Evolutionary conservation across 2,113 vertebrate species (phyloP), one percentile per base, ranked within the genome.

Genomic region (Sitta europaea): DNA sequence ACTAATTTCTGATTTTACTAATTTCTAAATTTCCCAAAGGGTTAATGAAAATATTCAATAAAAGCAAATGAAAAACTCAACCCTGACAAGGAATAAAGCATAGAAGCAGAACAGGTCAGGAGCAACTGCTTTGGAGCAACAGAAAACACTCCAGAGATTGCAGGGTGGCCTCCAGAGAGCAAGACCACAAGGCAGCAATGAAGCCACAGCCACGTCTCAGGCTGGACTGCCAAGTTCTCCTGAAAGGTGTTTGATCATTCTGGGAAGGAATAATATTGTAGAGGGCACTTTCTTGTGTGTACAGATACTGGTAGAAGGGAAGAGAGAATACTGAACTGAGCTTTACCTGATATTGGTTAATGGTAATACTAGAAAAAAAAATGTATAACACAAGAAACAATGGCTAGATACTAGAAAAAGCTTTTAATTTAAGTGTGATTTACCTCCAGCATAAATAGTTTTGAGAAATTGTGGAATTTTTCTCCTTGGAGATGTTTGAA

Each of bases 211-310:
- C 23, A 28, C 6, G 55, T 33, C 20, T 23, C 18, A 28, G 20
- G 8, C 28, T 68, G 17, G 20, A 43, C 0, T 1, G 63, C 3
- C 21, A 48, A 53, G n/a, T n/a, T n/a, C 23, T 68, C 31, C 2
- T 4, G 43, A 47, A 7, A 5, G 27, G 2, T 3, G 3, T 43
- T 43, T 51, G 4, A 20, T 62, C 27, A 17, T 63, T 19, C 21
- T 25, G 10, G 15, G 22, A 86, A 70, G 14, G 4, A 58, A 42
- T 8, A 47, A 10, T 12, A 29, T 14, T 45, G 3, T 33, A 7
- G 4, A 23, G 4, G 5, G 5, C 8, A 19, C 11, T 81, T 62
- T 5, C 0, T 48, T 8, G 1, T 82, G 4, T 58, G 4, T 42
- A n/a, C 12, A 31, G 10, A 24, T 22, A 40, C 5, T 45, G 8